Percentiles rank a stretch among this genome's conserved stretches.
These are phyloP conservation scores for Drosophila hawaiiensis DNA, from an alignment of 2,888 invertebrate genomes.

Conservation along the genomic window DNA sequence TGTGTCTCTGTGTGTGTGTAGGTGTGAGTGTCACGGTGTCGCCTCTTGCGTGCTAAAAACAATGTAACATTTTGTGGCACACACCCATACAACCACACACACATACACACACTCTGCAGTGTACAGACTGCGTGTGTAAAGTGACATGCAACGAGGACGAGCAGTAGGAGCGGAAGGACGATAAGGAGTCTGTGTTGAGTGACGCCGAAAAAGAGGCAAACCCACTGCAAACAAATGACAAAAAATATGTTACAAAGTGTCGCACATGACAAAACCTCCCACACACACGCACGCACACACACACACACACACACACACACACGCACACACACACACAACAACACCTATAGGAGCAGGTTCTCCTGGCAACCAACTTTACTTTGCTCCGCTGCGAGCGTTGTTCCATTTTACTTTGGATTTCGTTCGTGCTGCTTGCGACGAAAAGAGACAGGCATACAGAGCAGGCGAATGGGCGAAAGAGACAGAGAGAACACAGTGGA, in stretches of 20 bases:
- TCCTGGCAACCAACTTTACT: conserved; percentile 62
- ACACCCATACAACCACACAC: conserved; percentile 15
- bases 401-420: conserved; percentile 65
- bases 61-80: conserved; percentile 63
- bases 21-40: conserved; percentile 50
- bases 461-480: neutral
- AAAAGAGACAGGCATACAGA: conserved; percentile 1
- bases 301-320: conserved; percentile 12
- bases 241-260: conserved; percentile 81
- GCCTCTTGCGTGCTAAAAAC: conserved; percentile 66
- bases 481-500: neutral
- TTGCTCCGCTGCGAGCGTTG: conserved; percentile 65
- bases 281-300: conserved; percentile 15
- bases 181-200: conserved; percentile 58
- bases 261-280: conserved; percentile 66
- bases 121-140: conserved; percentile 25
- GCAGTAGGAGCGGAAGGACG: conserved; percentile 3
- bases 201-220: conserved; percentile 72
- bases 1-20: conserved; percentile 18
- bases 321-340: conserved; percentile 2
- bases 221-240: conserved; percentile 73
- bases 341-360: conserved; percentile 54
- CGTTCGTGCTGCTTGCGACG: conserved; percentile 16
- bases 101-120: no score
- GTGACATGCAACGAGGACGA: conserved; percentile 37